These are phyloP conservation scores for Tetramorium parvispinum DNA, from an alignment of 1,140 invertebrate genomes.

Conservation along the genomic window DNA sequence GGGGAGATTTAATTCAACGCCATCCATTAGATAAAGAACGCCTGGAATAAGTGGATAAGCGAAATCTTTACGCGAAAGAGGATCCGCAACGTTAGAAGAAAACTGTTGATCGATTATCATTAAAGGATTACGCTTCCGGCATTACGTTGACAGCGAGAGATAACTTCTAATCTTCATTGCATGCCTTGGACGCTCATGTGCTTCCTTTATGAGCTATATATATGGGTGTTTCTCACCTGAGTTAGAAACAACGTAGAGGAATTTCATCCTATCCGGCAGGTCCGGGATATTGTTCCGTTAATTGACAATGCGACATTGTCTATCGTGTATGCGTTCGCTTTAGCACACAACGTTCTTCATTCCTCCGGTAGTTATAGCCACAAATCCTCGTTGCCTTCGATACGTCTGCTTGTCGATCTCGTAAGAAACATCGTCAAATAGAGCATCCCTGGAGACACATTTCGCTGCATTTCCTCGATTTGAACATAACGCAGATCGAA, in stretches of 20 bases:
- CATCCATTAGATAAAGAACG: conserved; percentile 59
- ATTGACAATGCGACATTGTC: conserved; percentile 72
- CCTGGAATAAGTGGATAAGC: conserved; percentile 53
- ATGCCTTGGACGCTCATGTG: background rate
- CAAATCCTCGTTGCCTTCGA: conserved; percentile 5
- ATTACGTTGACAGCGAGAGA: conserved; percentile 66
- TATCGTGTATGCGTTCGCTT: conserved; percentile 32
- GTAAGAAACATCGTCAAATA: background rate
- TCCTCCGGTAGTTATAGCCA: background rate
- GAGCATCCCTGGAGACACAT: background rate
- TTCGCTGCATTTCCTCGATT: background rate
- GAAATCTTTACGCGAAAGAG: conserved; percentile 59
- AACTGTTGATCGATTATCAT: conserved; percentile 69
- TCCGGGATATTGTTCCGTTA: conserved; percentile 75
- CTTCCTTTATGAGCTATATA: background rate
- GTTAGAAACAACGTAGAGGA: conserved; percentile 65
- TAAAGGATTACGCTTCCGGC: conserved; percentile 73
- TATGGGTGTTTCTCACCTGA: background rate
- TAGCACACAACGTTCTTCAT: conserved; percentile 1
- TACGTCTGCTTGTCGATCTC: background rate
- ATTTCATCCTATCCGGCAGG: conserved; percentile 68
- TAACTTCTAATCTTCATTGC: conserved; percentile 1
- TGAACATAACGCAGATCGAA: background rate
- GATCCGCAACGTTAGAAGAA: conserved; percentile 62
- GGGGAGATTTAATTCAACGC: conserved; percentile 34